Conservation (phyloP, 2,113 vertebrate genomes). For the Nibea albiflora region DNA sequence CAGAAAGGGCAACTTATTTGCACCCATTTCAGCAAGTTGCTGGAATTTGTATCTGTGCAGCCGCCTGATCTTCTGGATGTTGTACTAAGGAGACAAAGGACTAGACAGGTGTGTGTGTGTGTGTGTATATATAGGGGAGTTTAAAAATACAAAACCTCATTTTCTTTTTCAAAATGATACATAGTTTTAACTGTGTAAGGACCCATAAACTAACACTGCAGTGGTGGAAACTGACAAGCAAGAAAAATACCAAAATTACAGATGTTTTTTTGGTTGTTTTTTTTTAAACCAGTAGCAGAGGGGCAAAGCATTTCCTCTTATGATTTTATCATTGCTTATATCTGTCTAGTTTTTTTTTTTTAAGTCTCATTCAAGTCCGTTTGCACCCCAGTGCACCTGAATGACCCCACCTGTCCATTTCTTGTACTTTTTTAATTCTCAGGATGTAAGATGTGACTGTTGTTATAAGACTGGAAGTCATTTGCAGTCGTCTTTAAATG, state of each 20-base stretch:
- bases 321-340: slow-evolving; percentile 38
- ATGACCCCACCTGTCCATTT: slow-evolving; percentile 55
- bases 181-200: slow-evolving; percentile 12
- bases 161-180: neutral
- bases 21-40: slow-evolving; percentile 8
- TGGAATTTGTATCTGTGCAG: neutral
- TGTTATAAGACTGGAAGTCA: slow-evolving; percentile 86
- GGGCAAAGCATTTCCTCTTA: neutral
- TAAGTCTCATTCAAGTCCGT: slow-evolving; percentile 1
- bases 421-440: slow-evolving; percentile 84
- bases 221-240: slow-evolving; percentile 7
- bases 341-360: slow-evolving; percentile 7
- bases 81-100: neutral
- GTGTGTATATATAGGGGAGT: neutral
- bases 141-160: neutral
- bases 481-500: slow-evolving; percentile 85
- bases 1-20: slow-evolving; percentile 26
- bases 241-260: slow-evolving; percentile 51
- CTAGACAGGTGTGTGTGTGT: neutral
- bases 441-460: slow-evolving; percentile 91
- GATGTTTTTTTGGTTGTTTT: neutral
- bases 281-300: slow-evolving; percentile 36
- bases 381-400: slow-evolving; percentile 18
- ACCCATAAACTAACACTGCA: slow-evolving; percentile 5
- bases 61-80: slow-evolving; percentile 22